Base-by-base conservation (phyloP, 2,888 invertebrate species). In the Leptinotarsa juncta region DNA sequence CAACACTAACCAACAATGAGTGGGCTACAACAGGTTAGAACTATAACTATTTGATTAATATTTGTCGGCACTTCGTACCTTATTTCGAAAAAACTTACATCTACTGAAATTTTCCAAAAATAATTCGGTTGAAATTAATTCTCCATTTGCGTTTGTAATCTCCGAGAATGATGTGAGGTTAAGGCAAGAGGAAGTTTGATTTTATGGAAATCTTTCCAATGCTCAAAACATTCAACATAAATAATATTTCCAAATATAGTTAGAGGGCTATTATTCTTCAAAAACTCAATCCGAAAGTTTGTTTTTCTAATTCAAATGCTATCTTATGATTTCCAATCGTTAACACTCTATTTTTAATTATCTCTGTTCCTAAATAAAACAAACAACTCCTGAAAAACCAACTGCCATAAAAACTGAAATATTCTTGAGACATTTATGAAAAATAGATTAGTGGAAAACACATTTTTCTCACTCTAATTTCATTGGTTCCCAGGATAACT, bases 11-110 rank as follows among this genome's bases (percentile, higher is more conserved):
- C 32, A 62, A 62, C 62, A 42, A 62, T n/a, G n/a, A 62, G 62
- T n/a, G 20, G 20, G 32, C 7, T 62, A 62, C 62, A 62, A 62
- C n/a, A 62, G 14, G 57, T 57, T 57, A 57, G 15, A 57, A 16
- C 20, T 57, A 53, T 18, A 53, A 53, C 10, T 53, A 53, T 10
- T 20, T 7, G 62, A 62, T 62, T 42, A 62, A 42, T 62, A 62
- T 62, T 62, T 62, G 42, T 57, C 20, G 53, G 67, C 26, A 67
- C 66, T 62, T 72, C 57, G 49, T 67, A 69, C 50, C 55, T 23
- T 23, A 53, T 23, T 57, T 55, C 48, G 69, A 69, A 53, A 49
- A 69, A 60, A 7, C 69, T 69, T 69, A 49, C 57, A 3, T 23
- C 32, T 53, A 23, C 7, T 10, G 16, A 62, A 62, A 32, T 15